Percentiles rank a stretch among this genome's conserved stretches.
phyloP scores from a whole-genome alignment of 2,113 vertebrate genomes.

The Halcyon malimbica region DNA sequence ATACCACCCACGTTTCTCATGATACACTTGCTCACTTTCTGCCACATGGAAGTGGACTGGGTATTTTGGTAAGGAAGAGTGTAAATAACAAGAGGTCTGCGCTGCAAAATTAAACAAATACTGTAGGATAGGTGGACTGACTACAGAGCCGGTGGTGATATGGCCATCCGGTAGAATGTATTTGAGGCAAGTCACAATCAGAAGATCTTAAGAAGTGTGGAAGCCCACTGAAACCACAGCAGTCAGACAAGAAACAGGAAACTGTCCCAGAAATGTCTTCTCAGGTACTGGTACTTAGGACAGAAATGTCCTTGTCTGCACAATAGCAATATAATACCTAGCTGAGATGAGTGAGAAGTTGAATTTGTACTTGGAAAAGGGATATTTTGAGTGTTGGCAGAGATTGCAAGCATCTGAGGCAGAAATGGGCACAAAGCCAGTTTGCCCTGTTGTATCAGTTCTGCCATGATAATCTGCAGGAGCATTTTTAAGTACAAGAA shows the following conservation, averaged over 20 bases:
- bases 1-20: background rate
- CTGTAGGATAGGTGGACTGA: background rate
- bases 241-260: background rate
- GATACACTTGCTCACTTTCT: fast-evolving
- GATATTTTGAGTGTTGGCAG: background rate
- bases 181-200: background rate
- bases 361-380: background rate
- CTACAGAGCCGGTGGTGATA: background rate
- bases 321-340: background rate
- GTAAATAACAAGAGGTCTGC: background rate
- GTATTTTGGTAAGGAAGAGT: background rate
- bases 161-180: background rate
- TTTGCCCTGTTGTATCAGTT: background rate
- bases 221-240: background rate
- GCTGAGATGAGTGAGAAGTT: background rate
- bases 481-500: background rate
- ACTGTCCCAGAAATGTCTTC: background rate
- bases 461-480: background rate
- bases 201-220: background rate
- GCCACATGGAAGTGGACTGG: fast-evolving
- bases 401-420: background rate
- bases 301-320: background rate
- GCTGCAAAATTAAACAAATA: background rate
- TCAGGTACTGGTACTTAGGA: background rate
- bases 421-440: background rate